Percentiles rank a stretch among this genome's conserved stretches.
Evolutionary conservation across 2,113 vertebrate species (phyloP).

Genomic region (Zootoca vivipara): DNA sequence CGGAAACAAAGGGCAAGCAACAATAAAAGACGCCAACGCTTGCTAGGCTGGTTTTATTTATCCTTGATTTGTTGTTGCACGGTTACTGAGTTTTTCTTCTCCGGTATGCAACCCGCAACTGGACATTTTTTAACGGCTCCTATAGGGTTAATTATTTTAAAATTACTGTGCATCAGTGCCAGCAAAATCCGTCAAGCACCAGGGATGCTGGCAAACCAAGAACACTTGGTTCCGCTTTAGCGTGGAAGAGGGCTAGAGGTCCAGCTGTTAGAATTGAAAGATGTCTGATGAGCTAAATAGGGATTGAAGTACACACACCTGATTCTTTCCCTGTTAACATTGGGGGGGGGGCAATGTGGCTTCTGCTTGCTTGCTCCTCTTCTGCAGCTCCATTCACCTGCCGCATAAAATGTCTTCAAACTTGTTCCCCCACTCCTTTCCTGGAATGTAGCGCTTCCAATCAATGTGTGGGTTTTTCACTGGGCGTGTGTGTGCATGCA

Average conservation of each 20-base stretch:
- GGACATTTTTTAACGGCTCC: not conserved
- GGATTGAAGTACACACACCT: not conserved
- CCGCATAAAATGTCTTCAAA: conserved; percentile 19
- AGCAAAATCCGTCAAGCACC: not conserved
- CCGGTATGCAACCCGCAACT: not conserved
- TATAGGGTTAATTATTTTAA: too few species aligned
- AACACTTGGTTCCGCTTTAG: not conserved
- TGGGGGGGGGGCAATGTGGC: conserved; percentile 23
- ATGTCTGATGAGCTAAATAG: not conserved
- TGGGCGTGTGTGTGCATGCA: not conserved
- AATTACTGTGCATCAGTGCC: conserved; percentile 15
- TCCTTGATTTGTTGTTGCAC: conserved; percentile 47
- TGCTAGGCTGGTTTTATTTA: conserved; percentile 28
- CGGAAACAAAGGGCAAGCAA: conserved; percentile 32
- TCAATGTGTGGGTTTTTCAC: not conserved
- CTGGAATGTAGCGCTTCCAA: not conserved
- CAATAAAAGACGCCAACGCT: conserved; percentile 20
- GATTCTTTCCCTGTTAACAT: not conserved
- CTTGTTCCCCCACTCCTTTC: conserved; percentile 14
- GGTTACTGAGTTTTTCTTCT: conserved; percentile 21
- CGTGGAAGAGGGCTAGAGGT: not conserved
- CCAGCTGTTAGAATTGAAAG: not conserved
- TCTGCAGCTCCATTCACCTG: conserved; percentile 32
- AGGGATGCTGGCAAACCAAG: not conserved
- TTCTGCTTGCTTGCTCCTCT: not conserved